Base-by-base conservation (phyloP, 1,140 invertebrate genomes). In the Drosophila bocqueti region DNA sequence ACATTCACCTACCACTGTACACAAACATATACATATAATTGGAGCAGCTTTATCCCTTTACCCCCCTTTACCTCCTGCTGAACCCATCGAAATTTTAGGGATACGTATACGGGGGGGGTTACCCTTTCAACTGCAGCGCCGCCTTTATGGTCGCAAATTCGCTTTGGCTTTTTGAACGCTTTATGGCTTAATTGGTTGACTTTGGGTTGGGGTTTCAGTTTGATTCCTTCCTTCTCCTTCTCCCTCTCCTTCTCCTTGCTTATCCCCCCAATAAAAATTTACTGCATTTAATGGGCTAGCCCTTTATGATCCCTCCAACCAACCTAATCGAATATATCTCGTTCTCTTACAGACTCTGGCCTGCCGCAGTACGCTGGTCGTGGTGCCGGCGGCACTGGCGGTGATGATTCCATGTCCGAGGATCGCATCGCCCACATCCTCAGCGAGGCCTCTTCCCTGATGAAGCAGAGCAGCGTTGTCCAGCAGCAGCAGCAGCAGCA, bases 351-450 rank as follows among this genome's bases (percentile, higher is more conserved):
- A 93, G 92, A 93, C 64, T 92, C 96, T 79, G 95, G 96, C 58
- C 95, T 96, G 93, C 96, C 96, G 66, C 94, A 95, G 47, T 97
- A 96, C 84, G 81, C 86, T 43, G 85, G 85, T 38, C 85, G 85
- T 36, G 76, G 84, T 29, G 58, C 81, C 64, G 83, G 83, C 62
- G 96, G 96, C 65, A 93, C 95, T 43, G 94, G 77, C 38, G 77
- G 95, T 52, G 95, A 96, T 57, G 96, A 96, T 47, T 97, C 97
- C 81, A 96, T 96, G 76, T 97, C 96, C 38, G 98, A 99, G 86
- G 98, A 99, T 87, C 95, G 98, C 64, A 97, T 99, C 61, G 97
- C 96, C 18, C 98, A 98, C 92, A 99, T 99, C 89, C 95, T 99
- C 15, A 97, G 95, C 85, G 98, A 99, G 92, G 98, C 98, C 4